Evolutionary conservation across 2,797 vertebrate species (phyloP).

Genomic region (Eupleurogrammus muticus): DNA sequence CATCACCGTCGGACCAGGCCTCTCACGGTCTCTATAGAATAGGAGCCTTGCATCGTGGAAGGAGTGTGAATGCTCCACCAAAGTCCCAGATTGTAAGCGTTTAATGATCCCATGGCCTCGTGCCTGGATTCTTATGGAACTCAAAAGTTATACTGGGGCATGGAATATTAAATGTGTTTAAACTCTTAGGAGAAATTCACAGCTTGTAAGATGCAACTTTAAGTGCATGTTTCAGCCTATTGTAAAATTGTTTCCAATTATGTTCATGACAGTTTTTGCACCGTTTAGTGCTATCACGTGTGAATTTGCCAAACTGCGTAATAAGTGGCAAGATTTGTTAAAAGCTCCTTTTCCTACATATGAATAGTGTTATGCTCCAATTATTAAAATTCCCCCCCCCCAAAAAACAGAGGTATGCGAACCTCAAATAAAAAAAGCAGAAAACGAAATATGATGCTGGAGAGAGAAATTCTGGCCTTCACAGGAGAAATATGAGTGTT

Average conservation of each 20-base stretch:
- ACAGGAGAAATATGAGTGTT: conserved; percentile 39
- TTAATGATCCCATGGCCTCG: conserved; percentile 40
- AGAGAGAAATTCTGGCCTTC: conserved; percentile 31
- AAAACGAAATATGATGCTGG: conserved; percentile 36
- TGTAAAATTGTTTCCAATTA: neutral
- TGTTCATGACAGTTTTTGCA: neutral
- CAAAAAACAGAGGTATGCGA: conserved; percentile 6
- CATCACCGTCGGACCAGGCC: conserved; percentile 68
- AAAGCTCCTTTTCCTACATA: conserved; percentile 27
- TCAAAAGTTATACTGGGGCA: conserved; percentile 26
- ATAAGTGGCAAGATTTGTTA: conserved; percentile 18
- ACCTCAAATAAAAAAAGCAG: neutral
- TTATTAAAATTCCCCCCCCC: neutral
- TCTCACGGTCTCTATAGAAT: conserved; percentile 44
- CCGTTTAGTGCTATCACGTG: conserved; percentile 12
- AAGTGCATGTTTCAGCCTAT: conserved; percentile 4
- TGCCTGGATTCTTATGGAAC: conserved; percentile 38
- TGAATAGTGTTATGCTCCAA: conserved; percentile 1
- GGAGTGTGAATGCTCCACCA: conserved; percentile 50
- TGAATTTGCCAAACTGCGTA: conserved; percentile 1
- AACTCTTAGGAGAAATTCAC: conserved; percentile 28
- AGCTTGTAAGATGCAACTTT: conserved; percentile 19
- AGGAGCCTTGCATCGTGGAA: conserved; percentile 63
- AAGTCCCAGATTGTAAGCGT: conserved; percentile 44
- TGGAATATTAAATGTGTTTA: conserved; percentile 28